Evolutionary conservation across 1,140 invertebrate species (phyloP), one percentile per base, ranked within the genome.

Genomic region (Hermatobates lingyangjiaoensis): DNA sequence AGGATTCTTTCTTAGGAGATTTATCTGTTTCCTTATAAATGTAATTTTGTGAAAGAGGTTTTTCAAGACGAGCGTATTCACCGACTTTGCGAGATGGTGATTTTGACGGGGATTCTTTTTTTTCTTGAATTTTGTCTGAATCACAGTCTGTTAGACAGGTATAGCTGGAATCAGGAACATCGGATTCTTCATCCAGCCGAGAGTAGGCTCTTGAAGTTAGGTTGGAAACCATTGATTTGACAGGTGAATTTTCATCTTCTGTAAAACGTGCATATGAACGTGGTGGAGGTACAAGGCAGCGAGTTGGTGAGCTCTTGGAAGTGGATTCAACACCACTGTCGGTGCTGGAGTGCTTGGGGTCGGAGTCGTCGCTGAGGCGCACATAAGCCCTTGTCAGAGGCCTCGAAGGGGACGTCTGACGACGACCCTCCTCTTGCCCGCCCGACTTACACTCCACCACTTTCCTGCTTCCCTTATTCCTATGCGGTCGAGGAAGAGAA

Each of bases 401-500:
- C 4, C n/a, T 24, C n/a, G 47, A 27, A 10, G 25, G 26, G 28
- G 51, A 52, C 27, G 15, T n/a, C 14, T 26, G 18, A 14, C 44
- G 12, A 23, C 42, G 18, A 7, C 28, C 40, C 18, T 57, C 52
- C 27, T 50, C 51, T 5, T 52, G 25, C 12, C 52, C 53, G 28
- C 46, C 54, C 20, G 42, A 48, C n/a, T 45, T 40, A 18, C 58
- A 55, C 45, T 62, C 61, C 14, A 57, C 59, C 10, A 62, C 50
- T 7, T 60, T 49, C 50, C 61, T 61, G 7, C 54, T 50, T n/a
- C 45, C 34, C 60, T 1, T 72, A 65, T 44, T 74, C 74, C 1
- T 73, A 21, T 78, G 78, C 0, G 80, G 79, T 26, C 79, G 68
- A 1, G 79, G 79, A 40, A 81, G 56, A 27, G 74, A 74, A 44